These are phyloP conservation scores for Callionymus lyra DNA, from an alignment of 2,113 vertebrate genomes.

Conservation along the genomic window DNA sequence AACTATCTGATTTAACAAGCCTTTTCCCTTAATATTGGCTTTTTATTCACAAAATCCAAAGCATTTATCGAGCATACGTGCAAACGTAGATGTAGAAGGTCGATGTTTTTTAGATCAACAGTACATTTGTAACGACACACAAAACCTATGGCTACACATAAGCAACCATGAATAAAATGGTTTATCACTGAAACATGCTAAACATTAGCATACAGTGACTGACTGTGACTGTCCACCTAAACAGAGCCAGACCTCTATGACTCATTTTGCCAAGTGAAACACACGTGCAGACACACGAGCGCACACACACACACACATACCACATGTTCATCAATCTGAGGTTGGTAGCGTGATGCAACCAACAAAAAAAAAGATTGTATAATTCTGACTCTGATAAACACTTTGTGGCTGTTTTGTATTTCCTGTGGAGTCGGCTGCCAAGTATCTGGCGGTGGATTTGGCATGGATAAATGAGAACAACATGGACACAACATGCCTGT, in stretches of 20 bases:
- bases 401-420: slow-evolving; percentile 61
- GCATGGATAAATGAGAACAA: slow-evolving; percentile 51
- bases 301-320: slow-evolving; percentile 39
- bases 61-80: too few relatives aligned
- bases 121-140: too few relatives aligned
- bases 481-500: slow-evolving; percentile 45
- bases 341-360: slow-evolving; percentile 37
- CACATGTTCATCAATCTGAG: slow-evolving; percentile 60
- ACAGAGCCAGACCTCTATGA: slow-evolving; percentile 65
- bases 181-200: slow-evolving; percentile 43
- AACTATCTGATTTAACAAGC: too few relatives aligned
- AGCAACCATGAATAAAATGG: slow-evolving; percentile 43
- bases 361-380: slow-evolving; percentile 42
- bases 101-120: too few relatives aligned
- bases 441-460: slow-evolving; percentile 48
- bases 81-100: too few relatives aligned
- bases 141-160: background rate
- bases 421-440: slow-evolving; percentile 48
- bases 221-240: slow-evolving; percentile 77
- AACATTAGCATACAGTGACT: slow-evolving; percentile 70
- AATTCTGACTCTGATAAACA: slow-evolving; percentile 62
- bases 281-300: slow-evolving; percentile 19
- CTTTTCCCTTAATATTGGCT: too few relatives aligned
- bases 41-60: too few relatives aligned
- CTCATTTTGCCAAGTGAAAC: slow-evolving; percentile 47